Base-by-base conservation (phyloP, 1,140 invertebrate species). In the Steinernema khuongi region DNA sequence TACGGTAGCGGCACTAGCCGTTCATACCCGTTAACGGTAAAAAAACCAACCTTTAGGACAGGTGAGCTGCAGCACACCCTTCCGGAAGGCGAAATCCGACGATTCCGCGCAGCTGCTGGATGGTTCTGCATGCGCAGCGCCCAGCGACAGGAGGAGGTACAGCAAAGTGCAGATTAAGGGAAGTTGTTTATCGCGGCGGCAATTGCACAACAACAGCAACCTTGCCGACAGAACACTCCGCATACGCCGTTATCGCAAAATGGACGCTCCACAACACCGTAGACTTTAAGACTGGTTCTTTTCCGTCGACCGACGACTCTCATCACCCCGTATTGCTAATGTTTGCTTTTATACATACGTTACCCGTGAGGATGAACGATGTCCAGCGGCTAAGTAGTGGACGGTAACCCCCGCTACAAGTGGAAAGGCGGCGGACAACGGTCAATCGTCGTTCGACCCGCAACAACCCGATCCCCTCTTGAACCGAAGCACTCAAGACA, bases 231-330 rank as follows among this genome's bases (percentile, higher is more conserved):
- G 50, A 60, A 60, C 50, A 60, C 50, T 60, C 50, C 50, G 50
- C 50, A 60, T 60, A 60, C 50, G 50, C 22, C 50, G 14, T 60
- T 60, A 60, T 60, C 50, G 50, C 50, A 60, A 60, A 60, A 60
- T 60, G 50, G 50, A 60, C 50, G 50, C 50, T 17, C 50, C 7
- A 60, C 50, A 26, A 60, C 50, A 60, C 50, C 50, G 50, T 60
- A 60, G 50, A 60, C 50, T 60, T 26, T 60, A 60, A 60, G 50
- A 60, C 50, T 60, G 50, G 50, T 60, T 60, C 50, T 22, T 60
- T 60, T 60, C 50, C 22, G 50, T 22, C 50, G 50, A 11, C n/a
- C 36, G 36, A 7, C n/a, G 36, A 41, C 36, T 41, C 36, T 41
- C 36, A 41, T 41, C 36, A 7, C 50, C 50, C 50, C 50, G 50